These are phyloP conservation scores for Phasianus colchicus DNA, from an alignment of 2,113 vertebrate species.

Conservation along the genomic window DNA sequence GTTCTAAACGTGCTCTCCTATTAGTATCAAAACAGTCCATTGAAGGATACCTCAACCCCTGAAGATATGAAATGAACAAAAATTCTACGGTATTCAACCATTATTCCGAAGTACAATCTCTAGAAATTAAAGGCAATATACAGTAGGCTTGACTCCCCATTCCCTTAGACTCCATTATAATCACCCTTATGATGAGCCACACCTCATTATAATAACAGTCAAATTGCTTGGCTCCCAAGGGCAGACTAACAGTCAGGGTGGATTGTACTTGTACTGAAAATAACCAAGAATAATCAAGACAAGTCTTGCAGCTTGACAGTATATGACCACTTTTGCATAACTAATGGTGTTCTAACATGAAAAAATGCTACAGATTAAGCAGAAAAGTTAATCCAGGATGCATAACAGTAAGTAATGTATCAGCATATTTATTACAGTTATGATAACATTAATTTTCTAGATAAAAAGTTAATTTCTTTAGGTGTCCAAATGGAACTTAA, in stretches of 20 bases:
- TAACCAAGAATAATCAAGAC: conserved; percentile 79
- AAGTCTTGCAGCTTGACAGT: conserved; percentile 71
- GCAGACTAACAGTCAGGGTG: conserved; percentile 73
- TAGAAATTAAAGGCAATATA: conserved; percentile 73
- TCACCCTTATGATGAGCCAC: conserved; percentile 75
- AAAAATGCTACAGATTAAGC: conserved; percentile 60
- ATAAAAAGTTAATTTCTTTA: not conserved
- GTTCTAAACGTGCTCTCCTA: conserved; percentile 60
- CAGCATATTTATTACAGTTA: conserved; percentile 15
- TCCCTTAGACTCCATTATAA: conserved; percentile 76
- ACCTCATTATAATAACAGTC: conserved; percentile 80
- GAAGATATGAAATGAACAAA: conserved; percentile 63
- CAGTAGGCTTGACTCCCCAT: conserved; percentile 61
- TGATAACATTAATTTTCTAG: not conserved
- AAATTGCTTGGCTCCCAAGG: conserved; percentile 80
- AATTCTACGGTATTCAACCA: conserved; percentile 54
- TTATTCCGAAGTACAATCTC: conserved; percentile 65
- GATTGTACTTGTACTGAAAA: conserved; percentile 79
- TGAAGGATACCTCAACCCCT: conserved; percentile 56
- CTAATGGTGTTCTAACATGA: conserved; percentile 58
- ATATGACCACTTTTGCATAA: conserved; percentile 77
- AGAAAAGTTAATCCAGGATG: conserved; percentile 51
- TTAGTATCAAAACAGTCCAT: conserved; percentile 72
- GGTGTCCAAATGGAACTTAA: not conserved
- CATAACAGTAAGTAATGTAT: conserved; percentile 25